Base-by-base conservation (phyloP, 2,797 vertebrate genomes). In the Anniella stebbinsi region DNA sequence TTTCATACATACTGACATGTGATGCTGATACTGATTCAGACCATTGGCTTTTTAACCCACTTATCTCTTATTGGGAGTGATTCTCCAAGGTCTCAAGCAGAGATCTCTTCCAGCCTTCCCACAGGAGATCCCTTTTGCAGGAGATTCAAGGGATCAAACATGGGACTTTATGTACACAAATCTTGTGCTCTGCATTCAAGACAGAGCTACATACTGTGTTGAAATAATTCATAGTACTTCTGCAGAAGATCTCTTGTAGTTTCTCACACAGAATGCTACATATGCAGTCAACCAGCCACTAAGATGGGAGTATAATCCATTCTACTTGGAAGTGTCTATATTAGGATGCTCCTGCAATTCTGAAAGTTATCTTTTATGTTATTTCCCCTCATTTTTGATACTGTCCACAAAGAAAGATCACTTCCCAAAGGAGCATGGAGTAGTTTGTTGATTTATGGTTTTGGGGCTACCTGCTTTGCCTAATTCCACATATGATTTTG, bases 191-290 rank as follows among this genome's bases (percentile, higher is more conserved):
- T 93, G 88, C 88, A 18, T 70, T 84, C 87, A 89, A 92, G 86
- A 91, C 93, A 93, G 17, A 90, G 89, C 87, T 86, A 77, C 0
- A 4, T 93, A 89, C 9, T 0, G 78, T 89, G 80, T 66, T 87
- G 91, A 89, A 90, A 91, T 89, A 93, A 91, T 86, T 70, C 21
- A 72, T 92, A 30, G 51, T 4, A 60, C 86, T 89, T 78, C 41
- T 28, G 76, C 60, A 36, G 9, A 86, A 94, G 93, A 1, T 84
- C 86, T 88, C 90, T 73, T 92, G 92, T 88, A 89, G 90, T 88
- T 90, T 80, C 87, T 88, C 87, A 90, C 28, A 90, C 90, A 92
- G 86, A 94, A 73, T 38, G 25, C 1, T 69, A 30, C 57, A 18
- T 66, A 11, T 13, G 45, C 38, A 41, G 4, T 87, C 91, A 84